Percentiles rank a stretch among this genome's conserved stretches.
Evolutionary conservation across 1,140 invertebrate species (phyloP).

Genomic region (Drosophila ironensis): DNA sequence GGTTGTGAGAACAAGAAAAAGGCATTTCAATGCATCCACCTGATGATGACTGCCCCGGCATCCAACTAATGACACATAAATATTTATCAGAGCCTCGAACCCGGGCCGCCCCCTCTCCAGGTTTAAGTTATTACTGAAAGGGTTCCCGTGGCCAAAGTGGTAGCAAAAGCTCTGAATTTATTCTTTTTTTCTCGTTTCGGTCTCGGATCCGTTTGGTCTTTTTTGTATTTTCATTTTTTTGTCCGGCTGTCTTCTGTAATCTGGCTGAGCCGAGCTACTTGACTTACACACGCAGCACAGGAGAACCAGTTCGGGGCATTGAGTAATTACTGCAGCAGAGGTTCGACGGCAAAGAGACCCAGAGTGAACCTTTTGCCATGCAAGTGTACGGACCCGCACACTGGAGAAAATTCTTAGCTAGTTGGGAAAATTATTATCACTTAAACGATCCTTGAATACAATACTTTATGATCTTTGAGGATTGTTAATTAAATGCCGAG

Average conservation of each 20-base stretch:
- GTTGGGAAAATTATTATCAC: too few species aligned
- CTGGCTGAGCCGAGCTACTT: constrained; percentile 70
- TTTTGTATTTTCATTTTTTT: constrained; percentile 1
- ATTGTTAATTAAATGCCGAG: too few species aligned
- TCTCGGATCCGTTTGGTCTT: constrained; percentile 8
- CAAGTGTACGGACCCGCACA: constrained; percentile 23
- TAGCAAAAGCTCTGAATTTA: constrained; percentile 57
- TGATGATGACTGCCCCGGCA: constrained; percentile 58
- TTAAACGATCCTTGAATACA: too few species aligned
- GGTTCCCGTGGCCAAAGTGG: constrained; percentile 51
- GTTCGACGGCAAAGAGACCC: neutral
- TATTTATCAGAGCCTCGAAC: constrained; percentile 52
- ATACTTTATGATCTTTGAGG: too few species aligned
- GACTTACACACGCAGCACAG: constrained; percentile 70
- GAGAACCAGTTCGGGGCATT: constrained; percentile 72
- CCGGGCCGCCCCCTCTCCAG: constrained; percentile 1
- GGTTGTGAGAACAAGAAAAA: constrained; percentile 11
- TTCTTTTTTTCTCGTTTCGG: neutral
- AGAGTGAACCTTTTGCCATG: constrained; percentile 61
- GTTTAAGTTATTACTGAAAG: constrained; percentile 58
- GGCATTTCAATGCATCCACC: constrained; percentile 64
- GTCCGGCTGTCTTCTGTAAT: constrained; percentile 57
- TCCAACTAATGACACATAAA: constrained; percentile 74
- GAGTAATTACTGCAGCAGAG: constrained; percentile 61
- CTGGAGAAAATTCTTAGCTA: neutral